Evolutionary conservation across 2,113 vertebrate species (phyloP).

Genomic region (Rhipidura dahli): DNA sequence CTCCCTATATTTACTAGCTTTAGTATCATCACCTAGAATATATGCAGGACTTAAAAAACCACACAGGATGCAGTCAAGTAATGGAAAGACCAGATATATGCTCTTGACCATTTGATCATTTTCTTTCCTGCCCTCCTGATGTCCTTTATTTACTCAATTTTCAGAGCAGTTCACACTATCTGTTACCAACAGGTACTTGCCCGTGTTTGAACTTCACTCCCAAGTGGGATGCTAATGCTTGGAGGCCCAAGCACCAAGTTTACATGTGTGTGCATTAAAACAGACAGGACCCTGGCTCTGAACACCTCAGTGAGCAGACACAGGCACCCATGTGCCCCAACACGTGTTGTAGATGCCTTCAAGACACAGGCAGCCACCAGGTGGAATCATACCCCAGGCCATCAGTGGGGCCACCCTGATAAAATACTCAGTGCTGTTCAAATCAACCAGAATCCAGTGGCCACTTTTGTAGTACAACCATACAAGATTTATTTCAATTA

Average conservation of each 20-base stretch:
- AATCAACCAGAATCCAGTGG: background rate
- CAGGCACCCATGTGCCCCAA: background rate
- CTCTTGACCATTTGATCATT: background rate
- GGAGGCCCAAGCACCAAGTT: background rate
- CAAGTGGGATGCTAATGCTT: rapidly evolving
- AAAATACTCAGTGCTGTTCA: background rate
- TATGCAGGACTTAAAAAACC: background rate
- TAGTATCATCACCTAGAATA: background rate
- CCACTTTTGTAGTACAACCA: background rate
- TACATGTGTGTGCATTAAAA: rapidly evolving
- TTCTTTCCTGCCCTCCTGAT: background rate
- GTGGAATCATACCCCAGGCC: background rate
- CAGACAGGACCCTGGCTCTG: background rate
- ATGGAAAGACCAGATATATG: background rate
- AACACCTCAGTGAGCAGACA: rapidly evolving
- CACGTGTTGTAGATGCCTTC: rapidly evolving
- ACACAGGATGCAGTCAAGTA: background rate
- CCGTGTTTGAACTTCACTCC: background rate
- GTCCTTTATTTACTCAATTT: background rate
- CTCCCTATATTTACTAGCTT: background rate
- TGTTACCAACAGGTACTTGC: background rate
- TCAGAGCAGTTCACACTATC: background rate
- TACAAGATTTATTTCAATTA: background rate
- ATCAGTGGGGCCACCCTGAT: background rate
- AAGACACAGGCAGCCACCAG: background rate